phyloP scores from a whole-genome alignment of 2,888 invertebrate species.

The Scaptomyza caliginosa region DNA sequence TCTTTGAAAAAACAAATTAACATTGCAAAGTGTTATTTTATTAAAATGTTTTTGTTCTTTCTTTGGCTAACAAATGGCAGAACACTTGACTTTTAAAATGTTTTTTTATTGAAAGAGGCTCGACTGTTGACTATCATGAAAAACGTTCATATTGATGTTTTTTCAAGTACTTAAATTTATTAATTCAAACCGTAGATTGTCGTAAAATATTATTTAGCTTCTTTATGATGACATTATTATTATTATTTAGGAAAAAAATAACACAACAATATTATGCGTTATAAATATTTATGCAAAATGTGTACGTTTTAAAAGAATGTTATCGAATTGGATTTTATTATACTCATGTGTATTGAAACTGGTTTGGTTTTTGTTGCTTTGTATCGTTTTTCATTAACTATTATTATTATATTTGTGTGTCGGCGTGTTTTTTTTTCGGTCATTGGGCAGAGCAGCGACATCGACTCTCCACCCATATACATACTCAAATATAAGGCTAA shows the following conservation, averaged over 20 bases:
- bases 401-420: slow-evolving; percentile 27
- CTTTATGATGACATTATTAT: slow-evolving; percentile 24
- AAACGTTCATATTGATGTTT: slow-evolving; percentile 3
- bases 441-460: slow-evolving; percentile 2
- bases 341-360: slow-evolving; percentile 55
- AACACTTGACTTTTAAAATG: not conserved
- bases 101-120: not conserved
- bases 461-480: not conserved
- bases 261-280: not conserved
- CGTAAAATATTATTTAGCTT: slow-evolving; percentile 7
- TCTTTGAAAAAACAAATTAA: slow-evolving; percentile 53
- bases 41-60: slow-evolving; percentile 43
- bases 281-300: slow-evolving; percentile 63
- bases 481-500: not conserved
- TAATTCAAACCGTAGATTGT: not conserved
- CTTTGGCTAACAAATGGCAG: not conserved
- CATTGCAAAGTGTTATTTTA: slow-evolving; percentile 63
- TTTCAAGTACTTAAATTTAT: not conserved
- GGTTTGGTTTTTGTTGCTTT: slow-evolving; percentile 48
- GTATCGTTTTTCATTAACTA: slow-evolving; percentile 46
- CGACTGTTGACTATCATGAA: not conserved
- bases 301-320: slow-evolving; percentile 65
- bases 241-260: not conserved
- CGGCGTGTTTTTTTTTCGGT: slow-evolving; percentile 8
- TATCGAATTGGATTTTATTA: slow-evolving; percentile 66